phyloP scores from a whole-genome alignment of 2,888 invertebrate species.

The Mystacides longicornis region DNA sequence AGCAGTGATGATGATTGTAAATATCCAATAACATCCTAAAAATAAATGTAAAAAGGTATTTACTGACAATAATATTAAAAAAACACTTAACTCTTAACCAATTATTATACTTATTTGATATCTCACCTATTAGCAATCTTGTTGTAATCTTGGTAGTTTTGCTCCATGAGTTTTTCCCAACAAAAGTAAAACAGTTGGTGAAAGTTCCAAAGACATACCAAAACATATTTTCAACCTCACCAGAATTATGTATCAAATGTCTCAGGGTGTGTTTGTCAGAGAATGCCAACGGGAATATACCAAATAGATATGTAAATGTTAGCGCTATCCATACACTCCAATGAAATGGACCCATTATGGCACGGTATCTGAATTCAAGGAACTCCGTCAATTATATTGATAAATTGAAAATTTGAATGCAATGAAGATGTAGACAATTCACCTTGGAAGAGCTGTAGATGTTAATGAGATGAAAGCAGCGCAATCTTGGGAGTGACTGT shows the following conservation, averaged over 20 bases:
- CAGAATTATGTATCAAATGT: slow-evolving; percentile 59
- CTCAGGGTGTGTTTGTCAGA: slow-evolving; percentile 62
- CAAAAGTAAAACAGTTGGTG: slow-evolving; percentile 70
- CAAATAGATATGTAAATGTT: slow-evolving; percentile 62
- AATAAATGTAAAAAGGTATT: not conserved
- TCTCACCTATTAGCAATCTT: slow-evolving; percentile 61
- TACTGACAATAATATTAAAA: not conserved
- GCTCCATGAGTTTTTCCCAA: slow-evolving; percentile 63
- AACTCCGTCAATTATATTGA: too few species aligned
- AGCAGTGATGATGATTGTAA: slow-evolving; percentile 76
- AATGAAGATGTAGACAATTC: too few species aligned
- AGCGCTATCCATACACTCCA: slow-evolving; percentile 74
- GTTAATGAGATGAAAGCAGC: slow-evolving; percentile 69
- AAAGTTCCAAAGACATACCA: slow-evolving; percentile 84
- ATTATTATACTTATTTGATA: too few species aligned
- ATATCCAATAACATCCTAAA: slow-evolving; percentile 74
- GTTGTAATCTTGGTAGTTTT: slow-evolving; percentile 62
- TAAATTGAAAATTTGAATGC: too few species aligned
- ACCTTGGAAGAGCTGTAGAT: slow-evolving; percentile 73
- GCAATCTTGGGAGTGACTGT: slow-evolving; percentile 65
- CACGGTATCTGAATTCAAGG: slow-evolving; percentile 68
- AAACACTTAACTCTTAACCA: too few species aligned
- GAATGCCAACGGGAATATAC: slow-evolving; percentile 66
- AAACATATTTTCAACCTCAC: slow-evolving; percentile 76
- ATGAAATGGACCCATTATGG: slow-evolving; percentile 76